Evolutionary conservation across 2,797 vertebrate species (phyloP), one percentile per base, ranked within the genome.

Genomic region (Diceros bicornis): DNA sequence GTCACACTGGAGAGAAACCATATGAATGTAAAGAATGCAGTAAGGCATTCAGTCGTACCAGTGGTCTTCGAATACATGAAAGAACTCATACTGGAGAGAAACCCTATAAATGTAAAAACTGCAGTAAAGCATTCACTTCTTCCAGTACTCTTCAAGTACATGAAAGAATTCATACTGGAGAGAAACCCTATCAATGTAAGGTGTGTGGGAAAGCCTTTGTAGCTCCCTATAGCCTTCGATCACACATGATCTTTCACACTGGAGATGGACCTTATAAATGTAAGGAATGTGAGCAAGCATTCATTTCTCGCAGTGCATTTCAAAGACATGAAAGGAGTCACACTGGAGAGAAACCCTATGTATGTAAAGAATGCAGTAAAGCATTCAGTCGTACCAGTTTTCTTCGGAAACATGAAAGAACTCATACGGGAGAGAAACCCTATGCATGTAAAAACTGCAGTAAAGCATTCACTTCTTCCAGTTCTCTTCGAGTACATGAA

Each of bases 11-110:
- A 72, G 52, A 72, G 68, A 96, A 94, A 21, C 96, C 94, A n/a
- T 96, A 92, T n/a, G 82, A 41, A 23, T 96, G 87, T 55, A 84
- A 34, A 37, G 47, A 74, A 25, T 90, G 93, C 17, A 88, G 87
- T 0, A 97, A 96, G 52, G 79, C 83, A 10, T 62, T 13, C 34
- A 62, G 50, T 52, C 50, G 50, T 52, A 52, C 50, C 50, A 52
- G 50, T 14, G 14, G 12, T 52, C 50, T 50, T 85, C 34, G 37
- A 72, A 68, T 68, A 34, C 66, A 34, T 68, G 64, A 68, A 68
- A 68, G 64, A 68, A 34, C 2, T 68, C 64, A 68, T 18, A 68
- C 32, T 2, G 94, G 94, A 20, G 92, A 94, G 62, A 97, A 91
- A n/a, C 91, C 69, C 20, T 91, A 91, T 1, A 32, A 77, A 27